These are phyloP conservation scores for Tragelaphus oryx DNA, from an alignment of 2,797 vertebrate species.

Conservation along the genomic window DNA sequence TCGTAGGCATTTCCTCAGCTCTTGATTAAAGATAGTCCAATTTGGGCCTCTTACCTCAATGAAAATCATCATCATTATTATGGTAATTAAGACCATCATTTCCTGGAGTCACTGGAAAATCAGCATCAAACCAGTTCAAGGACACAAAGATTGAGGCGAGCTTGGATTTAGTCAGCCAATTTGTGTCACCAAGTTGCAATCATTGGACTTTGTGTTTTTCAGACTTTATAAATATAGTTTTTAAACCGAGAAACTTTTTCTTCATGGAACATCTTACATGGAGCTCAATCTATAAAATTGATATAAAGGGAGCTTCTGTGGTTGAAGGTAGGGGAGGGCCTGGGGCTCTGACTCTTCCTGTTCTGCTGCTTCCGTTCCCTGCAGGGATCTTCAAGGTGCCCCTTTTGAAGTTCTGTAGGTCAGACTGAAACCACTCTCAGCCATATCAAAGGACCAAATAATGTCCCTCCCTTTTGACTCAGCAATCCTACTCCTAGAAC, in stretches of 20 bases:
- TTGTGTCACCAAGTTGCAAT: not conserved
- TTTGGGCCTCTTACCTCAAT: not conserved
- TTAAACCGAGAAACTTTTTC: not conserved
- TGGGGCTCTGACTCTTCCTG: not conserved
- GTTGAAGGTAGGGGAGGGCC: not conserved
- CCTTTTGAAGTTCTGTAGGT: not conserved
- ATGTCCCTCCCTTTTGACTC: not conserved
- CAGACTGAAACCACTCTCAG: not conserved
- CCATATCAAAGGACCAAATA: not conserved
- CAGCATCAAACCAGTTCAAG: not conserved
- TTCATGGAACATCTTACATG: not conserved
- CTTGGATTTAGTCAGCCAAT: not conserved
- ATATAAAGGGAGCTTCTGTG: not conserved
- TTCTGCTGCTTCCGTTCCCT: rapidly evolving
- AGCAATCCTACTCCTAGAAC: not conserved
- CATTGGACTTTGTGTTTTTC: not conserved
- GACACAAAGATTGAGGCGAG: not conserved
- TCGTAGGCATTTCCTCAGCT: not conserved
- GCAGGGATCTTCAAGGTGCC: not conserved
- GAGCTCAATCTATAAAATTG: not conserved
- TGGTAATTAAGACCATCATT: slow-evolving; percentile 8
- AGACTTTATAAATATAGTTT: not conserved
- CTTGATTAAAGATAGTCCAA: slow-evolving; percentile 11
- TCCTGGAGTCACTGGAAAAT: not conserved
- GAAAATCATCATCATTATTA: slow-evolving; percentile 17